Percentiles rank a stretch among this genome's conserved stretches.
Conservation (phyloP, 2,797 vertebrate species). For the Crypturellus tataupa region DNA sequence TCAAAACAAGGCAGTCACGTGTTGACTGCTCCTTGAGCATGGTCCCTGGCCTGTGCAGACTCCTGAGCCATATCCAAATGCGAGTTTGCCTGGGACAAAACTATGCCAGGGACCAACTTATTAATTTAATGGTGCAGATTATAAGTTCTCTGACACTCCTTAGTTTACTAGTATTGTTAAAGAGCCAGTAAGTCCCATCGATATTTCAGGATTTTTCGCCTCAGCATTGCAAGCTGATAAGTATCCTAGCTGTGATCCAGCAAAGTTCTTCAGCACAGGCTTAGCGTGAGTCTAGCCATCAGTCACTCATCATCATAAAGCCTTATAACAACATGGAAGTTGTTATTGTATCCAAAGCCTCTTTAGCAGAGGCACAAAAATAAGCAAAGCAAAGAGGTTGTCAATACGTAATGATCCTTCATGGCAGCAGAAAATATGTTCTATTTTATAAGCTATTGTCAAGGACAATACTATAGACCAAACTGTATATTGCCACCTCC, state of each 20-base stretch:
- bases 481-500: neutral
- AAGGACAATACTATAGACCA: neutral
- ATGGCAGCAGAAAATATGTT: neutral
- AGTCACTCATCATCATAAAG: neutral
- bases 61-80: neutral
- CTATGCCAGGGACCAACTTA: neutral
- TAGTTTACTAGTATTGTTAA: neutral
- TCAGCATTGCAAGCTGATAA: neutral
- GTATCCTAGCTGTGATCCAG: neutral
- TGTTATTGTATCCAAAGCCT: neutral
- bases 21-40: neutral
- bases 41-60: neutral
- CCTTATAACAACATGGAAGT: neutral
- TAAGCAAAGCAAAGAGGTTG: neutral
- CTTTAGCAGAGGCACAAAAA: neutral
- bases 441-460: neutral
- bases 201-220: neutral
- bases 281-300: neutral
- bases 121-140: neutral
- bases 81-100: neutral
- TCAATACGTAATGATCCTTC: neutral
- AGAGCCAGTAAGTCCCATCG: neutral
- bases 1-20: neutral
- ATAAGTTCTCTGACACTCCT: neutral
- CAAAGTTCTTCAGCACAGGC: neutral